Evolutionary conservation across 2,888 invertebrate species (phyloP).

Genomic region (Lingula anatina): DNA sequence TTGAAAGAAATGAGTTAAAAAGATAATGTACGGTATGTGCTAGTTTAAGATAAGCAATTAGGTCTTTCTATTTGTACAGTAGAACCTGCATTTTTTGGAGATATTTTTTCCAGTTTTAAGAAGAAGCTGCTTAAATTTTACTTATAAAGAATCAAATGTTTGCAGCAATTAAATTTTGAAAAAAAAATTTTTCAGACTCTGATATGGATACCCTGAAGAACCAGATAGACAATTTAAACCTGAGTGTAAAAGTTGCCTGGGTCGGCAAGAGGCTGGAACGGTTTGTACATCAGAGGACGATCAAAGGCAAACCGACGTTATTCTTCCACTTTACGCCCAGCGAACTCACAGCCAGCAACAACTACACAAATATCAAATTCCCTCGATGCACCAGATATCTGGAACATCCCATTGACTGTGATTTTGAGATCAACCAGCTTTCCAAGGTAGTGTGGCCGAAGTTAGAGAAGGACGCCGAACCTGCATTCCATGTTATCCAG

Average conservation of each 20-base stretch:
- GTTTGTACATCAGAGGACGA: constrained; percentile 38
- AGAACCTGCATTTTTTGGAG: too few relatives aligned
- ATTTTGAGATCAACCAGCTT: constrained; percentile 66
- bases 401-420: constrained; percentile 55
- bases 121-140: too few relatives aligned
- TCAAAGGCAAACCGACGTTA: constrained; percentile 55
- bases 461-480: constrained; percentile 57
- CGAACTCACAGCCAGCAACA: constrained; percentile 52
- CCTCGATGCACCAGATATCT: constrained; percentile 58
- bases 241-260: constrained; percentile 68
- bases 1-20: too few relatives aligned
- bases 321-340: constrained; percentile 67
- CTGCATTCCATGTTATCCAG: constrained; percentile 44
- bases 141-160: too few relatives aligned
- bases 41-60: too few relatives aligned
- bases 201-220: constrained; percentile 23
- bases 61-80: too few relatives aligned
- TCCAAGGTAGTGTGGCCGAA: constrained; percentile 64
- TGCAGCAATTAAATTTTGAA: too few relatives aligned
- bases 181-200: constrained; percentile 7
- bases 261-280: constrained; percentile 60
- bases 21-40: too few relatives aligned
- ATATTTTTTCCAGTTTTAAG: too few relatives aligned
- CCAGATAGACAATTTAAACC: constrained; percentile 60
- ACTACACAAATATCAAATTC: constrained; percentile 60